phyloP scores from a whole-genome alignment of 2,888 invertebrate genomes.

The Cephalotes varians region DNA sequence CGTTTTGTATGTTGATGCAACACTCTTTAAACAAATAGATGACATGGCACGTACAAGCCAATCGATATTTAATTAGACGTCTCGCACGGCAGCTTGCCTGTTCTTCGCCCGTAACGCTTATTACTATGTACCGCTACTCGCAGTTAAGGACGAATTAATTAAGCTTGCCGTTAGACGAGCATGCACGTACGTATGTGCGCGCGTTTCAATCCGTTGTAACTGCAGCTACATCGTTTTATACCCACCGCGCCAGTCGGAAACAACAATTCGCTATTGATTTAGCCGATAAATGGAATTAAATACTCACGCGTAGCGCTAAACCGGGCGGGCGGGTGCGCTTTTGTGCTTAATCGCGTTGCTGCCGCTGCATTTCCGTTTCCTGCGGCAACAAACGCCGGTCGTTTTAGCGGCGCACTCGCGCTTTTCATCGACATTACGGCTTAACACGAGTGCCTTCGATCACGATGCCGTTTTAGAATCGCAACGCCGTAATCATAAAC shows the following conservation, averaged over 20 bases:
- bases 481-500: constrained; percentile 32
- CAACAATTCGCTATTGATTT: constrained; percentile 63
- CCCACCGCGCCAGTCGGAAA: constrained; percentile 46
- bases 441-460: constrained; percentile 43
- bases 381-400: constrained; percentile 38
- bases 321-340: constrained; percentile 29
- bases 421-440: constrained; percentile 29
- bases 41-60: constrained; percentile 25
- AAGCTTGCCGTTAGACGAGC: constrained; percentile 44
- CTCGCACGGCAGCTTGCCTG: constrained; percentile 37
- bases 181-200: constrained; percentile 19
- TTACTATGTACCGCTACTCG: constrained; percentile 34
- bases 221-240: constrained; percentile 30
- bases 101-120: constrained; percentile 47
- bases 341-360: constrained; percentile 56
- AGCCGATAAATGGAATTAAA: constrained; percentile 62
- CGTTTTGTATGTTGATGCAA: background rate
- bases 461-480: constrained; percentile 22
- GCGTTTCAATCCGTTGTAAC: constrained; percentile 36
- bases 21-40: constrained; percentile 14
- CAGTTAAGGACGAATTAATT: constrained; percentile 52
- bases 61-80: constrained; percentile 49
- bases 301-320: constrained; percentile 40
- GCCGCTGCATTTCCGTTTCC: constrained; percentile 41
- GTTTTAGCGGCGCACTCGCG: constrained; percentile 38